A percentile compares a stretch with the other conserved stretches of the same genome.
phyloP scores from a whole-genome alignment of 2,797 vertebrate species.

The Aplochiton taeniatus region DNA sequence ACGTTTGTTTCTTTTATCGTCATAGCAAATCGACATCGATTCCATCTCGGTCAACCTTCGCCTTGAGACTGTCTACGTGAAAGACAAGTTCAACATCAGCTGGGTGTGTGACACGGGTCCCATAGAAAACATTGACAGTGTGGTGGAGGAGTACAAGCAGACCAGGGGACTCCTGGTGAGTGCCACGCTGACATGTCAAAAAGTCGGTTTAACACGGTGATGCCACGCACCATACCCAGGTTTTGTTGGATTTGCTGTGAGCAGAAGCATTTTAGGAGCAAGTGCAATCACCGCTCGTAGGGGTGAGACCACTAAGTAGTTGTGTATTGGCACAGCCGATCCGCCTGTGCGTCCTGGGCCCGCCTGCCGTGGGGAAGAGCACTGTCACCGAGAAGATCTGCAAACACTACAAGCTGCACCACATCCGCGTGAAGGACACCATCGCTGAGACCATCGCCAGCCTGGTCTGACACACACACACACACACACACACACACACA shows the following conservation, averaged over 20 bases:
- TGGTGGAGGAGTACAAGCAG: slow-evolving; percentile 84
- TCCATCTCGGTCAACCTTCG: slow-evolving; percentile 79
- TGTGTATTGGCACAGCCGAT: slow-evolving; percentile 71
- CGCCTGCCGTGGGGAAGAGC: slow-evolving; percentile 89
- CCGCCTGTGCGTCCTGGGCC: slow-evolving; percentile 85
- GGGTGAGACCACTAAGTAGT: no score
- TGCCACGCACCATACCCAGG: no score
- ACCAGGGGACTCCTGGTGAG: slow-evolving; percentile 83
- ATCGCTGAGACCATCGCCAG: slow-evolving; percentile 78
- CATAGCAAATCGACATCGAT: slow-evolving; percentile 81
- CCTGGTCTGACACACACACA: slow-evolving; percentile 71
- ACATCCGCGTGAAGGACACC: slow-evolving; percentile 77
- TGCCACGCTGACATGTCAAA: neutral
- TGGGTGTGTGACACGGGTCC: slow-evolving; percentile 87
- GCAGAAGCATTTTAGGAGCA: no score
- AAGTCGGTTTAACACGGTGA: no score
- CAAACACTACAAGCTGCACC: slow-evolving; percentile 84
- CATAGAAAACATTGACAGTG: slow-evolving; percentile 81
- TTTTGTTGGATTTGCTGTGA: no score
- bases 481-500: neutral
- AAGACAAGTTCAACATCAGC: slow-evolving; percentile 79
- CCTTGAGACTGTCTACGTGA: slow-evolving; percentile 78
- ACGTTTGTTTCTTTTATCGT: neutral
- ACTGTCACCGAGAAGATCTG: slow-evolving; percentile 77
- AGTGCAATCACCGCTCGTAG: no score